These are phyloP conservation scores for Lingula anatina DNA, from an alignment of 2,888 invertebrate genomes.

Conservation along the genomic window DNA sequence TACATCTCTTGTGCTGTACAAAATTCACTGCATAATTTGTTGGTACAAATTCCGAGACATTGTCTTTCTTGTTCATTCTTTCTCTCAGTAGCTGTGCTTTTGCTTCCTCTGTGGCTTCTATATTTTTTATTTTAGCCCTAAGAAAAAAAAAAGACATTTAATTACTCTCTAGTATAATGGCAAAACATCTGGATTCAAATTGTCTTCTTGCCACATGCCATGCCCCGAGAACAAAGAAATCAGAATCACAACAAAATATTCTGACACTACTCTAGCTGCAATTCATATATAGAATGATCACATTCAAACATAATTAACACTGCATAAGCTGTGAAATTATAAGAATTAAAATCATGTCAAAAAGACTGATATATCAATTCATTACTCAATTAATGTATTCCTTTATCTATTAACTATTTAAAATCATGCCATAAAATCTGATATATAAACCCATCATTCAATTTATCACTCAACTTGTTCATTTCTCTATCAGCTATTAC, in stretches of 20 bases:
- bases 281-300: too few relatives aligned
- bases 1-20: constrained; percentile 93
- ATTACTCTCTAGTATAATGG: not conserved
- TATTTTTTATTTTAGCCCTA: constrained; percentile 93
- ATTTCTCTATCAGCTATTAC: constrained; percentile 24
- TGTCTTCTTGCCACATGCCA: not conserved
- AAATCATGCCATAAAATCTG: not conserved
- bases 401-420: not conserved
- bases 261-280: too few relatives aligned
- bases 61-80: constrained; percentile 83
- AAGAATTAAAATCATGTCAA: too few relatives aligned
- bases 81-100: constrained; percentile 88
- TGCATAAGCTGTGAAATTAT: too few relatives aligned
- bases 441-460: not conserved
- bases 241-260: too few relatives aligned
- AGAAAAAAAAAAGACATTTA: constrained; percentile 8
- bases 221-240: too few relatives aligned
- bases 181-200: not conserved
- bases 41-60: constrained; percentile 86
- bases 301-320: too few relatives aligned
- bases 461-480: not conserved
- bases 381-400: not conserved
- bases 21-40: constrained; percentile 98
- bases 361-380: too few relatives aligned
- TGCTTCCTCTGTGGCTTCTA: constrained; percentile 98